Conservation (phyloP, 2,888 invertebrate genomes). For the Eilema sororculum region DNA sequence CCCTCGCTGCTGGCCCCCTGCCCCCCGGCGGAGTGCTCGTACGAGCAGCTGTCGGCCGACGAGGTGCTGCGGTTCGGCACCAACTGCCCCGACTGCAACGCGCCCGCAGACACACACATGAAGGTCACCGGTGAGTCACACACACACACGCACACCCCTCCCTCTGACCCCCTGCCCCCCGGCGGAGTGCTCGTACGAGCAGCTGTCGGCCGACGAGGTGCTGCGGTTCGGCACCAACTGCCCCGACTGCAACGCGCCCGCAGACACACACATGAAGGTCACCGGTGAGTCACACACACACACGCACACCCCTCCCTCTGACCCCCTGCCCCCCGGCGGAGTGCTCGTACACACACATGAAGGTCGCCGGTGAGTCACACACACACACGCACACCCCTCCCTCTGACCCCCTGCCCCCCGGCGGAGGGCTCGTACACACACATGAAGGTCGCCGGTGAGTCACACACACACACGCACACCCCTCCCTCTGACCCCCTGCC, state of each 20-base stretch:
- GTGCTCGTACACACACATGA: too few relatives aligned
- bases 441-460: too few relatives aligned
- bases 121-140: constrained; percentile 89
- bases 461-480: too few relatives aligned
- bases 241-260: constrained; percentile 93
- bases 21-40: constrained; percentile 86
- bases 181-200: constrained; percentile 88
- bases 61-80: constrained; percentile 94
- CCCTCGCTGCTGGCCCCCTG: constrained; percentile 85
- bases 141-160: constrained; percentile 23
- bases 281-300: constrained; percentile 88
- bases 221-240: constrained; percentile 95
- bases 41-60: constrained; percentile 89
- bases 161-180: constrained; percentile 87
- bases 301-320: too few relatives aligned
- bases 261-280: constrained; percentile 90
- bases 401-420: too few relatives aligned
- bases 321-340: too few relatives aligned
- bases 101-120: constrained; percentile 91
- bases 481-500: too few relatives aligned
- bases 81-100: constrained; percentile 94
- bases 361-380: too few relatives aligned
- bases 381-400: too few relatives aligned
- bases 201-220: constrained; percentile 91
- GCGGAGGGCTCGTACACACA: too few relatives aligned